Evolutionary conservation across 2,888 invertebrate species (phyloP).

Genomic region (Lutraria lutraria): DNA sequence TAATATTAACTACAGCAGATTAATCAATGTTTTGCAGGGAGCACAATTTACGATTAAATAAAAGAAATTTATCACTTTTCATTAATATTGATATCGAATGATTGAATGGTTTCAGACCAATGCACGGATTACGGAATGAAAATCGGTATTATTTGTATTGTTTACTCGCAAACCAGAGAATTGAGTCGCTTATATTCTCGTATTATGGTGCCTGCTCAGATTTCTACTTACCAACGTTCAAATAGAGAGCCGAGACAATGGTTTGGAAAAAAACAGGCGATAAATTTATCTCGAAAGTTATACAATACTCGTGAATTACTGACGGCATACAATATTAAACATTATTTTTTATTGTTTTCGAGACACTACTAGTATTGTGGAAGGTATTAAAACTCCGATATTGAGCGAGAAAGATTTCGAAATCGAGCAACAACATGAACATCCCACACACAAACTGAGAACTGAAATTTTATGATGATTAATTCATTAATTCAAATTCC

Average conservation of each 20-base stretch:
- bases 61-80: conserved; percentile 1
- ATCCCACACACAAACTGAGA: too few relatives aligned
- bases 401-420: too few relatives aligned
- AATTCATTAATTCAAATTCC: too few relatives aligned
- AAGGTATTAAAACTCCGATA: too few relatives aligned
- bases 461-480: too few relatives aligned
- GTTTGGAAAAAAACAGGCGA: neutral
- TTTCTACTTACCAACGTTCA: neutral
- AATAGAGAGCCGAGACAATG: neutral
- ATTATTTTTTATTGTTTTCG: too few relatives aligned
- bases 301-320: neutral
- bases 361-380: too few relatives aligned
- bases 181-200: neutral
- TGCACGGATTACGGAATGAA: neutral
- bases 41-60: neutral
- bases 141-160: neutral
- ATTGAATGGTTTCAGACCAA: conserved; percentile 1
- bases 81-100: neutral
- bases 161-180: neutral
- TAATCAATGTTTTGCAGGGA: neutral
- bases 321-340: too few relatives aligned
- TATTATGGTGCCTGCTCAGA: neutral
- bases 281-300: neutral
- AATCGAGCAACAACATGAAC: too few relatives aligned
- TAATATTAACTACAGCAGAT: neutral